Evolutionary conservation across 2,797 vertebrate species (phyloP).

Genomic region (Varecia variegata): DNA sequence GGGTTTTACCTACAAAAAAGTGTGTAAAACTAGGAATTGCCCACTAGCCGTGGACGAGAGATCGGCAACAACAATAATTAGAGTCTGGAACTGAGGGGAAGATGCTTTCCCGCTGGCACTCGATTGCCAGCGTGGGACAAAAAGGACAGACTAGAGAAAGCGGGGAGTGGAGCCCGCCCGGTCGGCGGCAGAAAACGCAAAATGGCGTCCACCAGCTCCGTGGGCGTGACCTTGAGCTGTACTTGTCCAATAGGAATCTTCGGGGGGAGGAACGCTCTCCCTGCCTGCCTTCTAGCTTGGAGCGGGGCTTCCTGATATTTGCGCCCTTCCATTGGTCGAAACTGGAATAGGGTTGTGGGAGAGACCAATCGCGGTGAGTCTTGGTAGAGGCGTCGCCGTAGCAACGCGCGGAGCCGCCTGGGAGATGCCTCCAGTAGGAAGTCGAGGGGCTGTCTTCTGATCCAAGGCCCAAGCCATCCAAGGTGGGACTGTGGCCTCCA

Average conservation of each 20-base stretch:
- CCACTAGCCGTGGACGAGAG: background rate
- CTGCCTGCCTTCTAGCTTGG: accelerated
- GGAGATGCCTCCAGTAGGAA: background rate
- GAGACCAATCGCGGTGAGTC: background rate
- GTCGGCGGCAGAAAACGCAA: accelerated
- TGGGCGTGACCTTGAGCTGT: background rate
- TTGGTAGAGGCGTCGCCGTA: background rate
- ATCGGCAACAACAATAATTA: background rate
- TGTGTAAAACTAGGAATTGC: background rate
- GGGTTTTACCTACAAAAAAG: background rate
- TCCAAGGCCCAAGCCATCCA: accelerated
- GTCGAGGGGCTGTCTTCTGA: accelerated
- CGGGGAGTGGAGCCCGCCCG: accelerated
- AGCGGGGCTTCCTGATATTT: background rate
- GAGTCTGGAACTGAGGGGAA: background rate
- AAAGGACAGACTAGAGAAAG: accelerated
- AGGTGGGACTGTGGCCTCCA: background rate
- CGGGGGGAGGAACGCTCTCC: accelerated
- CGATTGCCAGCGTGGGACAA: accelerated
- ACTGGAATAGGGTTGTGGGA: background rate
- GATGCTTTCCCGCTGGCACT: accelerated
- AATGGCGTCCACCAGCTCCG: background rate
- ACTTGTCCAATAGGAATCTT: background rate
- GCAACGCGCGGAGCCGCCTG: background rate
- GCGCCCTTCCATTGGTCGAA: background rate